Base-by-base conservation (phyloP, 1,140 invertebrate genomes). In the Rhopalosiphum maidis region DNA sequence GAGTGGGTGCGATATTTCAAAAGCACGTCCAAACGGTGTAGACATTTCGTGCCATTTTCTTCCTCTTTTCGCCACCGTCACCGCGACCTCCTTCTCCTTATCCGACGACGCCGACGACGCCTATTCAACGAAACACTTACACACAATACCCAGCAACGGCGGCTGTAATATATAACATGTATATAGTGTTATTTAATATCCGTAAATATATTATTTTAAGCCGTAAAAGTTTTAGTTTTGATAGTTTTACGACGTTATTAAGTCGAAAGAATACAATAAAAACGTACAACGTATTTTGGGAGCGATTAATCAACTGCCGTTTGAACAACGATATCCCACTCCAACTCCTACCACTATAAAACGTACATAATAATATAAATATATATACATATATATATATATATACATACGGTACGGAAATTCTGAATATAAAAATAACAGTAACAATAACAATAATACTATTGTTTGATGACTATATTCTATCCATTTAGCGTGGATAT, bases 231-330 rank as follows among this genome's bases (percentile, higher is more conserved):
- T 90, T 90, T 90, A 90, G 88, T 90, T 90, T 90, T 68, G 89
- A 90, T 90, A 68, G 89, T 90, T 90, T 90, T 90, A 90, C 55
- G 89, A 90, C 55, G 89, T 89, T 89, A 89, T 89, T 89, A 89
- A 89, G 54, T 90, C 54, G 89, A 68, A 90, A 90, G 89, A 68
- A 68, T 90, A 90, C 54, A 90, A 68, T 68, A 68, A 60, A 60
- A 60, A 43, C 37, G 55, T 43, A 90, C 89, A 48, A 46, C 89
- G 54, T 55, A 89, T 89, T 89, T 89, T 55, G 23, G 23, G 35
- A 55, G 35, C 48, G 23, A 68, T 90, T 68, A 90, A 68, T 43
- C 54, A 68, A 60, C 55, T 30, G 89, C 37, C 54, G 89, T 68
- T 60, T 48, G n/a, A 90, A 90, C 54, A n/a, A 43, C 46, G 30